Conservation (phyloP, 2,888 invertebrate genomes). For the Drosophila imparisetae region DNA sequence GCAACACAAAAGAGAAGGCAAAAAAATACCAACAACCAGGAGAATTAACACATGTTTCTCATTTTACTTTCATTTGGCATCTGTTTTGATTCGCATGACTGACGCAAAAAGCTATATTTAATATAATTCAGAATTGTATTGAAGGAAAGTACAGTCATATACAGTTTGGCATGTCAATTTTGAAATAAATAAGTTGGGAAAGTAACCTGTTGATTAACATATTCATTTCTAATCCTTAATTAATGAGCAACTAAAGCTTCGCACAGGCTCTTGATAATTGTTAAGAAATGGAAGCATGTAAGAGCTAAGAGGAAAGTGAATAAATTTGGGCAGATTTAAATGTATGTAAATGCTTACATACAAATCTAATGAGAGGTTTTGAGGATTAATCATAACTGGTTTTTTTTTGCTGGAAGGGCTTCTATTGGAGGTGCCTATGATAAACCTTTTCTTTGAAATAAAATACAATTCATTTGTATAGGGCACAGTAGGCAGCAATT, state of each 20-base stretch:
- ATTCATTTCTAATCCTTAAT: constrained; percentile 15
- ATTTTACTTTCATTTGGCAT: constrained; percentile 81
- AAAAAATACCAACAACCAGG: constrained; percentile 5
- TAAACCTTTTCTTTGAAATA: constrained; percentile 10
- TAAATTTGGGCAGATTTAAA: constrained; percentile 1
- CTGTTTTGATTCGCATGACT: constrained; percentile 9
- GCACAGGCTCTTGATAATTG: not conserved
- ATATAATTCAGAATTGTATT: constrained; percentile 54
- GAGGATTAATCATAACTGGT: not conserved
- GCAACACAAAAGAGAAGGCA: constrained; percentile 1
- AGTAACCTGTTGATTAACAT: constrained; percentile 17
- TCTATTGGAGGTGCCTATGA: constrained; percentile 37
- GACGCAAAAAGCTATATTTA: constrained; percentile 20
- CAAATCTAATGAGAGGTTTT: not conserved
- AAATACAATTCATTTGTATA: constrained; percentile 40
- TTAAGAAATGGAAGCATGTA: constrained; percentile 2
- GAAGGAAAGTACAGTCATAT: constrained; percentile 36
- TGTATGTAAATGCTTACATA: not conserved
- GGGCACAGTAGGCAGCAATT: constrained; percentile 27
- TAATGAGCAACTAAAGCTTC: constrained; percentile 11
- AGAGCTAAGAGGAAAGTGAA: constrained; percentile 17
- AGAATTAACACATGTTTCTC: constrained; percentile 22
- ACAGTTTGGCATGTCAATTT: not conserved
- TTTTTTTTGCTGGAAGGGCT: constrained; percentile 22
- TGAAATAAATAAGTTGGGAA: constrained; percentile 12